A percentile compares a stretch with the other conserved stretches of the same genome.
These are phyloP conservation scores for Sinocyclocheilus anshuiensis DNA, from an alignment of 2,113 vertebrate genomes.

Conservation along the genomic window DNA sequence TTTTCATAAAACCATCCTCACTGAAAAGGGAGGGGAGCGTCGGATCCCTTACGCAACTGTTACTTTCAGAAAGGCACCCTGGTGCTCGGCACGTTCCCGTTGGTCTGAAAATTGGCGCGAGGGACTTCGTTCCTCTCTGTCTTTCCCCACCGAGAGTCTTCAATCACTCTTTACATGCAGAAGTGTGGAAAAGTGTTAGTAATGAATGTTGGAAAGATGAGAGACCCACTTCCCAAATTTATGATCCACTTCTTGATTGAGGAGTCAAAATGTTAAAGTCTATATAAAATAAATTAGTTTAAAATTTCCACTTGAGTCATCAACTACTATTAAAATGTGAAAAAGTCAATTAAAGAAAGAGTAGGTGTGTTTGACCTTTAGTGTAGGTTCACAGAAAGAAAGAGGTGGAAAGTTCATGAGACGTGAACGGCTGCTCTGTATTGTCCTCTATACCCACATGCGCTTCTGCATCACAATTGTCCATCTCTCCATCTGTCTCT, in stretches of 20 bases:
- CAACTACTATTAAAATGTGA: background rate
- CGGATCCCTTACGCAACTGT: slow-evolving; percentile 68
- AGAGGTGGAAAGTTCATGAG: background rate
- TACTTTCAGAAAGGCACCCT: slow-evolving; percentile 55
- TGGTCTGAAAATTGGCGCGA: background rate
- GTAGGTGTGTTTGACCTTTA: background rate
- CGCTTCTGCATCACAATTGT: slow-evolving; percentile 7
- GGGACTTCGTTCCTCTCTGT: background rate
- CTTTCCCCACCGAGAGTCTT: background rate
- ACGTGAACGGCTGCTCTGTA: slow-evolving; percentile 45
- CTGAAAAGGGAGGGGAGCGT: slow-evolving; percentile 49
- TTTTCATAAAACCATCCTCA: slow-evolving; percentile 64
- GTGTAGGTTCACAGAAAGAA: slow-evolving; percentile 9
- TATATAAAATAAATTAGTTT: too few species aligned
- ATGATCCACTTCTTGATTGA: background rate
- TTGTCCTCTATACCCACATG: slow-evolving; percentile 34
- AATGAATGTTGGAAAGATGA: background rate
- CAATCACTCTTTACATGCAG: background rate
- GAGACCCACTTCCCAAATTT: too few species aligned
- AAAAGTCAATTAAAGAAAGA: background rate
- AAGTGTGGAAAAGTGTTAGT: background rate
- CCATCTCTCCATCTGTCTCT: slow-evolving; percentile 29
- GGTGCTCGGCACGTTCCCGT: slow-evolving; percentile 45
- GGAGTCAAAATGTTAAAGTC: too few species aligned
- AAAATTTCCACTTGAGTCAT: background rate